Base-by-base conservation (phyloP, 2,113 vertebrate species). In the Halichoerus grypus region DNA sequence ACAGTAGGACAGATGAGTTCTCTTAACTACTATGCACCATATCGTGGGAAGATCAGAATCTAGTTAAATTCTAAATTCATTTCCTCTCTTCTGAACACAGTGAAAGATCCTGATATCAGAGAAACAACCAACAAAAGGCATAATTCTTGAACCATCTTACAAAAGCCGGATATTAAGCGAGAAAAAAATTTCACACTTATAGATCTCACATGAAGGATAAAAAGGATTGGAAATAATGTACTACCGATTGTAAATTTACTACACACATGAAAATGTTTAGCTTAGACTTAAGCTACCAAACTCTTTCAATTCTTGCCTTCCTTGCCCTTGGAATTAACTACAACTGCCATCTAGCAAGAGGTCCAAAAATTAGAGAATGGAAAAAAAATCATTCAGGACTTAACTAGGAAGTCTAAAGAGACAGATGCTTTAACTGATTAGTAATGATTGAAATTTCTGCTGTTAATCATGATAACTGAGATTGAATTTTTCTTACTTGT, bases 301-400 rank as follows among this genome's bases (percentile, higher is more conserved):
- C 76, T 82, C 67, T 77, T 57, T 63, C 26, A 83, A 71, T 9
- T 51, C 33, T 85, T 31, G 71, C 46, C n/a, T 79, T 77, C 46
- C 39, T 55, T 69, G 61, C 28, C 65, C 18, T 36, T 65, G 88
- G 84, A 74, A 77, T 8, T 94, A 76, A 81, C 61, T 76, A 87
- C 83, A 90, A 95, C 89, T 87, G 83, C 95, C 97, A 96, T 21
- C 92, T 95, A 98, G 97, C 89, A 97, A 95, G 22, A 89, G 55
- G 51, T 92, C 42, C 51, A 71, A 93, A 96, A 87, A 91, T 46
- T 24, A 65, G 49, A 92, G 61, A 76, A 88, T 3, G 6, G 63
- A 21, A 28, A 46, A n/a, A 89, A 79, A 91, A 19, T 89, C 24
- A 76, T 21, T 83, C 15, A n/a, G 51, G 31, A 96, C 4, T 36